Conservation (phyloP, 2,113 vertebrate species). For the Podarcis cretensis region DNA sequence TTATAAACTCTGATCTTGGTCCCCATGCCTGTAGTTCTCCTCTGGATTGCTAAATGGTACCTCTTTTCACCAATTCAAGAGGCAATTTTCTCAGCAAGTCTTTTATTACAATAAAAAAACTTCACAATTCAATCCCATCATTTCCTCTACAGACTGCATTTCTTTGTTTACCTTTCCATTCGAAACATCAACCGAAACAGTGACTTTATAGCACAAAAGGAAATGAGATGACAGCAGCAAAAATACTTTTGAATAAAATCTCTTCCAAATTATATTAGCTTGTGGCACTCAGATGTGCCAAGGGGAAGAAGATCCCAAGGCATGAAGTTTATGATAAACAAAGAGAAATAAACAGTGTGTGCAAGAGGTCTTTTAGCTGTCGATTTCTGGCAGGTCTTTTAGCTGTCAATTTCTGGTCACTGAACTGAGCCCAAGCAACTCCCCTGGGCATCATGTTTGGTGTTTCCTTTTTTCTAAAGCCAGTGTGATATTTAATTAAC, state of each 20-base stretch:
- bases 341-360: not conserved
- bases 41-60: not conserved
- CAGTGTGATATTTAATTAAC: not conserved
- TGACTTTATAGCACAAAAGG: not conserved
- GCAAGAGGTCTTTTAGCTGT: not conserved
- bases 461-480: conserved; percentile 23
- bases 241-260: not conserved
- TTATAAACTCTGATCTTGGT: not conserved
- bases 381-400: not conserved
- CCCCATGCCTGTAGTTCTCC: not conserved
- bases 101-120: not conserved
- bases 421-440: not conserved
- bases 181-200: not conserved
- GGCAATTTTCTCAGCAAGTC: not conserved
- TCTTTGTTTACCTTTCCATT: not conserved
- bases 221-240: not conserved
- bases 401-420: conserved; percentile 12
- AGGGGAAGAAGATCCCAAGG: not conserved
- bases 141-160: not conserved
- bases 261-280: not conserved
- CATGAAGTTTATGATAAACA: not conserved
- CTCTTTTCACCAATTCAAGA: not conserved
- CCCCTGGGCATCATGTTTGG: not conserved
- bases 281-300: not conserved
- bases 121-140: not conserved